Evolutionary conservation across 2,888 invertebrate species (phyloP).

Genomic region (Clostera curtula): DNA sequence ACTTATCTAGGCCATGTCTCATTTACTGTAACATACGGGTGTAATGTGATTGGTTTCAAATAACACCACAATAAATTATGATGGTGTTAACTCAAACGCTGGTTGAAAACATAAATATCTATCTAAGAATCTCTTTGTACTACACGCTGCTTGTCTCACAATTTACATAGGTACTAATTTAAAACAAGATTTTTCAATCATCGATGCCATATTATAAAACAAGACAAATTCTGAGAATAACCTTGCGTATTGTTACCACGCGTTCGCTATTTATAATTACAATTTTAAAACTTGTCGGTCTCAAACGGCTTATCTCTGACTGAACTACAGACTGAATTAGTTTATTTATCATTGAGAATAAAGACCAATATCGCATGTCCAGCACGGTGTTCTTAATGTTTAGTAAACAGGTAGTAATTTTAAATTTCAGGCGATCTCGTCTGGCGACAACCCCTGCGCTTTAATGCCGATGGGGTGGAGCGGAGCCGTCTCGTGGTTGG

Average conservation of each 20-base stretch:
- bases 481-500: constrained; percentile 49
- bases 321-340: constrained; percentile 21
- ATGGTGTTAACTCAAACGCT: constrained; percentile 48
- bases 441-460: constrained; percentile 71
- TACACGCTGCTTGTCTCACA: constrained; percentile 41
- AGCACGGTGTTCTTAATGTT: constrained; percentile 31
- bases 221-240: constrained; percentile 59
- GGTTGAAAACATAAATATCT: constrained; percentile 43
- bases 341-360: constrained; percentile 28
- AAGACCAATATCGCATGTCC: constrained; percentile 39
- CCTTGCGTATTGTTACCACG: constrained; percentile 65
- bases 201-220: constrained; percentile 54
- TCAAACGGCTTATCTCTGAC: constrained; percentile 38
- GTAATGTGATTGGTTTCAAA: constrained; percentile 39
- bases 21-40: no score
- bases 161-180: constrained; percentile 44
- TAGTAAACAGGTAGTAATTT: constrained; percentile 57
- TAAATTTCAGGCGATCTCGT: constrained; percentile 61
- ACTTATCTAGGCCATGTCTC: no score
- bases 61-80: constrained; percentile 41
- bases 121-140: constrained; percentile 44
- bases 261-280: constrained; percentile 71
- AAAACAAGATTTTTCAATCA: constrained; percentile 54
- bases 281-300: constrained; percentile 38
- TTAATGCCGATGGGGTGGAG: constrained; percentile 64